Evolutionary conservation across 2,797 vertebrate genomes (phyloP).

Genomic region (Pseudochirops corinnae): DNA sequence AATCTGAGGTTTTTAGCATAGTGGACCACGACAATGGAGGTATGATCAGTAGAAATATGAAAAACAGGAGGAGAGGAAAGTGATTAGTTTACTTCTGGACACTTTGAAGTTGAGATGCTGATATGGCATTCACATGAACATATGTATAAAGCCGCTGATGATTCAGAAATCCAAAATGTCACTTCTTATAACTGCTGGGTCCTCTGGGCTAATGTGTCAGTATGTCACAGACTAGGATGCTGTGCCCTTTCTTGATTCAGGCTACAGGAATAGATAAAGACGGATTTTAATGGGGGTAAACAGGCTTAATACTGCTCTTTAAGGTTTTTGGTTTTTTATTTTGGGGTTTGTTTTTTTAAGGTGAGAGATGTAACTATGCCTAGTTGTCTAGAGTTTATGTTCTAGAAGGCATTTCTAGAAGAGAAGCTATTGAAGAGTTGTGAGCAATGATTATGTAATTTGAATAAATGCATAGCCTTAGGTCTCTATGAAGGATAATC

Average conservation of each 20-base stretch:
- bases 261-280: not conserved
- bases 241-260: not conserved
- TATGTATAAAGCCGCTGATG: not conserved
- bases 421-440: not conserved
- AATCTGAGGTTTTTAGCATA: not conserved
- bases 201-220: not conserved
- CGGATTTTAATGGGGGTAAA: not conserved
- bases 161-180: not conserved
- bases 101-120: not conserved
- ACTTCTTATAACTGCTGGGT: not conserved
- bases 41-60: not conserved
- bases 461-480: not conserved
- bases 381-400: not conserved
- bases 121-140: not conserved
- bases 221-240: not conserved
- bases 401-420: not conserved
- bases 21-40: not conserved
- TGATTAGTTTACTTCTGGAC: not conserved
- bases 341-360: not conserved
- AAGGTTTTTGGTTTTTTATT: not conserved
- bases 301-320: not conserved
- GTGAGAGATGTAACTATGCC: not conserved
- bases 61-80: not conserved
- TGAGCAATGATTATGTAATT: not conserved
- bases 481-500: not conserved